Evolutionary conservation across 2,888 invertebrate species (phyloP).

Genomic region (Chloromyia formosa): DNA sequence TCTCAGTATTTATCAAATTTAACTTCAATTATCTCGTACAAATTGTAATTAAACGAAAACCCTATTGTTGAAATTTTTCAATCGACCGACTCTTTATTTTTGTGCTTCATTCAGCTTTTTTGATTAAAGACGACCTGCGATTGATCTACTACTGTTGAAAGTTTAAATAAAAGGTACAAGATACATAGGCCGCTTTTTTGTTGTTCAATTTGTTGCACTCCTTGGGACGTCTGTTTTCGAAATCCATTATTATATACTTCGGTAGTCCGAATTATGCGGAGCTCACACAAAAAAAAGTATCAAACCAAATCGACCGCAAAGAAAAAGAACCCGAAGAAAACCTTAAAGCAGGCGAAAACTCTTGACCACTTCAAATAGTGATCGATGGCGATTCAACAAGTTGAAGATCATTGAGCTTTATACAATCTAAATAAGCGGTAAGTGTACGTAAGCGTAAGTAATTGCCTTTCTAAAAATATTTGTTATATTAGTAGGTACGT

Average conservation of each 20-base stretch:
- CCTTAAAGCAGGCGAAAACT: not conserved
- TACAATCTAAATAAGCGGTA: not conserved
- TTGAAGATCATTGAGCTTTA: constrained; percentile 20
- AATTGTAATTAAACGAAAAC: constrained; percentile 14
- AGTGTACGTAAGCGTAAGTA: constrained; percentile 30
- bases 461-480: constrained; percentile 37
- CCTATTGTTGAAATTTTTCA: constrained; percentile 4
- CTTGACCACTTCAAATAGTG: constrained; percentile 11
- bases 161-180: not conserved
- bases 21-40: constrained; percentile 12
- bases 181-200: not conserved
- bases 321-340: not conserved
- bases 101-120: not conserved
- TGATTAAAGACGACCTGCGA: not conserved
- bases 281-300: no score
- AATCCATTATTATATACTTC: not conserved
- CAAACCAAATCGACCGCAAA: not conserved
- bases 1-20: not conserved
- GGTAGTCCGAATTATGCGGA: not conserved
- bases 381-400: constrained; percentile 3
- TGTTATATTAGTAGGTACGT: not conserved
- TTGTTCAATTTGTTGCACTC: not conserved
- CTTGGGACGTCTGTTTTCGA: not conserved
- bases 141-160: not conserved
- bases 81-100: not conserved